Evolutionary conservation across 2,113 vertebrate species (phyloP).

Genomic region (Paramisgurnus dabryanus): DNA sequence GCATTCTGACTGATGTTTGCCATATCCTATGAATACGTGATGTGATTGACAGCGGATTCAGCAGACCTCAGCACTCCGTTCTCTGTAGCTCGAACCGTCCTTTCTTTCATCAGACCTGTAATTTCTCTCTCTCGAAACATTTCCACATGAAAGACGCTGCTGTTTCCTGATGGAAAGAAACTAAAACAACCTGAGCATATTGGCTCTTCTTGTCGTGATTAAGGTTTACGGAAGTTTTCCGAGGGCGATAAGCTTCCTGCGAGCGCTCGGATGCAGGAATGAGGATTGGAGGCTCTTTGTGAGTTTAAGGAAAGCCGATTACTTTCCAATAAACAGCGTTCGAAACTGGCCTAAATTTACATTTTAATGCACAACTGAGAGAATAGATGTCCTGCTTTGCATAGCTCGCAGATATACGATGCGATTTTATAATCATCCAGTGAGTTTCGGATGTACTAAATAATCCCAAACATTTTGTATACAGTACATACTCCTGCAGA

Average conservation of each 20-base stretch:
- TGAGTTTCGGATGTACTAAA: not conserved
- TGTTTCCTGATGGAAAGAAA: not conserved
- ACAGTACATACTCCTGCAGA: not conserved
- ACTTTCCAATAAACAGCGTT: constrained; percentile 40
- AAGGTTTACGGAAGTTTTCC: not conserved
- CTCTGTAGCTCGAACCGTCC: constrained; percentile 26
- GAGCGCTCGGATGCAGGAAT: not conserved
- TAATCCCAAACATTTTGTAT: not conserved
- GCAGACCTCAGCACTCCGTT: constrained; percentile 27
- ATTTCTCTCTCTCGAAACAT: constrained; percentile 19
- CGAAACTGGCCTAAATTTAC: constrained; percentile 23
- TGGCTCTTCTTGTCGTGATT: not conserved
- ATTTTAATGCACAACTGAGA: constrained; percentile 10
- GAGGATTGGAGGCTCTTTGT: constrained; percentile 16
- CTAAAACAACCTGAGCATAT: not conserved
- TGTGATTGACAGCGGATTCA: constrained; percentile 39
- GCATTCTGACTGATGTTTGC: constrained; percentile 39
- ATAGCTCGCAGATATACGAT: constrained; percentile 3
- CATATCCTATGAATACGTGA: constrained; percentile 34
- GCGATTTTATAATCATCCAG: not conserved
- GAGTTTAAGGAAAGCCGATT: constrained; percentile 47
- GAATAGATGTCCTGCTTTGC: constrained; percentile 20
- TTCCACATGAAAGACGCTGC: not conserved
- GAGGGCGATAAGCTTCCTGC: not conserved
- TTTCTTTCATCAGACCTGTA: constrained; percentile 33